phyloP scores from a whole-genome alignment of 2,113 vertebrate species.

The Symphodus melops region DNA sequence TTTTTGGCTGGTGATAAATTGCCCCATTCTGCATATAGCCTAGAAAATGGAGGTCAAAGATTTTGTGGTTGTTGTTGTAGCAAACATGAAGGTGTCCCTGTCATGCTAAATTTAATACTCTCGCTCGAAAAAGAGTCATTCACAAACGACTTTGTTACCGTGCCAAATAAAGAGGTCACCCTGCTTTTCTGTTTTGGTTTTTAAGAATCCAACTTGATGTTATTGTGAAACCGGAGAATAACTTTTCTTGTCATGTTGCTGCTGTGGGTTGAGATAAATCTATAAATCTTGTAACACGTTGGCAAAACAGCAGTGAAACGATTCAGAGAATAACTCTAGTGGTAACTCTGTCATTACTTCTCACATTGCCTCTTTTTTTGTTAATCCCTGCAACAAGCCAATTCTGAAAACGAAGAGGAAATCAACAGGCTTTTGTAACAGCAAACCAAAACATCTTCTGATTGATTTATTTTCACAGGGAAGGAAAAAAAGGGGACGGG shows the following conservation, averaged over 20 bases:
- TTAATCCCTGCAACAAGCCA: constrained; percentile 22
- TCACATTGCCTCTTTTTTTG: not conserved
- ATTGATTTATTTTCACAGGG: constrained; percentile 68
- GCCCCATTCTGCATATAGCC: constrained; percentile 81
- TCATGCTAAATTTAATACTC: constrained; percentile 83
- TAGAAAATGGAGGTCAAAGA: constrained; percentile 87
- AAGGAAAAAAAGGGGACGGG: constrained; percentile 57
- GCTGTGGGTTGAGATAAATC: constrained; percentile 25
- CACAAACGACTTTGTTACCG: constrained; percentile 76
- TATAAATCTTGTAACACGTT: constrained; percentile 10
- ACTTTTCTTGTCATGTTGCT: constrained; percentile 23
- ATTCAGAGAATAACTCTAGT: not conserved
- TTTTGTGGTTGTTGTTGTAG: constrained; percentile 82
- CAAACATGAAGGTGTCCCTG: constrained; percentile 86
- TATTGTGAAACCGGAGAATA: constrained; percentile 4
- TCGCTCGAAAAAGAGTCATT: constrained; percentile 73
- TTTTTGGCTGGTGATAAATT: constrained; percentile 86
- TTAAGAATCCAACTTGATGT: constrained; percentile 49
- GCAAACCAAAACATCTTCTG: constrained; percentile 67
- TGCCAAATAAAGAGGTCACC: constrained; percentile 80
- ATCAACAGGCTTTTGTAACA: constrained; percentile 63
- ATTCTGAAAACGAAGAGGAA: constrained; percentile 56
- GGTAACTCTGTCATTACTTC: not conserved
- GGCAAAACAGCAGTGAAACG: not conserved
- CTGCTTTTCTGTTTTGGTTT: constrained; percentile 52